These are phyloP conservation scores for Pterophyllum scalare DNA, from an alignment of 2,113 vertebrate genomes.

Conservation along the genomic window DNA sequence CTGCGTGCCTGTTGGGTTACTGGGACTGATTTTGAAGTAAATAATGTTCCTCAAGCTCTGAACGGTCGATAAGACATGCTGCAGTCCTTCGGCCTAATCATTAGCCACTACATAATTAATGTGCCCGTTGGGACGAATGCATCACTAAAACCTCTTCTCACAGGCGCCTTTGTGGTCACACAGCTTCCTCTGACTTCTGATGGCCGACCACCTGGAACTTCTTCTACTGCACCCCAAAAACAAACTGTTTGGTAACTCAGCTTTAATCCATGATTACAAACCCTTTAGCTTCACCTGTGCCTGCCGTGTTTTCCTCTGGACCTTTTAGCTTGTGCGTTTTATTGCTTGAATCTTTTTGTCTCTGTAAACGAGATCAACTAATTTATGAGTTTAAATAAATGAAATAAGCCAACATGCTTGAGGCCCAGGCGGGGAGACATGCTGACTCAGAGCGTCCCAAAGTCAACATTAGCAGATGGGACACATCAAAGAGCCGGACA, in stretches of 20 bases:
- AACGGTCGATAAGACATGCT: neutral
- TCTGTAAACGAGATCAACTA: neutral
- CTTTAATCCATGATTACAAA: neutral
- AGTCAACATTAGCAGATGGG: neutral
- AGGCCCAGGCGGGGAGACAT: neutral
- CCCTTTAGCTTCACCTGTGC: neutral
- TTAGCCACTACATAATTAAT: neutral
- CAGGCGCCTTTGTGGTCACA: neutral
- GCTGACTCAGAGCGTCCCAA: neutral
- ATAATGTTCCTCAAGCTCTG: neutral
- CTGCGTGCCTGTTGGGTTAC: neutral
- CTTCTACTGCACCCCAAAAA: too few species aligned
- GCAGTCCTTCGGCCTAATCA: neutral
- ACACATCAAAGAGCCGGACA: conserved; percentile 39
- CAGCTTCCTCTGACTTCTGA: neutral
- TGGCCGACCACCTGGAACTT: neutral
- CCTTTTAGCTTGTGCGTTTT: neutral
- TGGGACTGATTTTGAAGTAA: neutral
- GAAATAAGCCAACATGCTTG: neutral
- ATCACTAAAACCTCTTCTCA: conserved; percentile 3
- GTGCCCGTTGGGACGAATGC: neutral
- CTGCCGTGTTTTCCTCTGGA: neutral
- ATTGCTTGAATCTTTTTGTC: neutral
- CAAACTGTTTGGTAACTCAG: neutral
- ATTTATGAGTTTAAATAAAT: too few species aligned